Conservation (phyloP, 2,797 vertebrate genomes). For the Syngnathus rostellatus region DNA sequence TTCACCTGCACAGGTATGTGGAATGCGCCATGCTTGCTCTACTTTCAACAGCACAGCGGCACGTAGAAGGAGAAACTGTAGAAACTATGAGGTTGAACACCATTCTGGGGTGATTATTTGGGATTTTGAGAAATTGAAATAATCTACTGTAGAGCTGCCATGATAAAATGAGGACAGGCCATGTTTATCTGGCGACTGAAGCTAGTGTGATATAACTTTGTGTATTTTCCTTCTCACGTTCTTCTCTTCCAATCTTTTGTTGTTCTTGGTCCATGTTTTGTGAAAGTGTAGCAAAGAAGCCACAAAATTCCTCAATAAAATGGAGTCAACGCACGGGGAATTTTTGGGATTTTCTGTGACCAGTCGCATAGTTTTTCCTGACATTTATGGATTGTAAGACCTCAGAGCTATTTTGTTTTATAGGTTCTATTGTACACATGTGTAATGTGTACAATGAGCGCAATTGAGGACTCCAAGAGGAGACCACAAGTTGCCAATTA, state of each 20-base stretch:
- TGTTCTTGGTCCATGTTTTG: neutral
- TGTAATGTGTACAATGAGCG: neutral
- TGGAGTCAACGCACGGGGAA: neutral
- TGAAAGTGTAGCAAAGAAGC: neutral
- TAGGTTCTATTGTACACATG: neutral
- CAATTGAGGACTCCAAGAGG: slow-evolving; percentile 28
- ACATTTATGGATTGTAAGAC: neutral
- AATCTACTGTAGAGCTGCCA: neutral
- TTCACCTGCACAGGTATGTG: slow-evolving; percentile 90
- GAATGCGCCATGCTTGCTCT: neutral
- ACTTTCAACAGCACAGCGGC: neutral
- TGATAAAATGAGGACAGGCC: too few species aligned
- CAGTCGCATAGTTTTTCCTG: neutral
- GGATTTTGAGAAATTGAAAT: neutral
- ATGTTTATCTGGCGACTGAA: too few species aligned
- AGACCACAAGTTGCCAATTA: slow-evolving; percentile 30
- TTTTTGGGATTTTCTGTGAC: neutral
- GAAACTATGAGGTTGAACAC: neutral
- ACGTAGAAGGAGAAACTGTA: neutral
- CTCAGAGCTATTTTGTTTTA: neutral
- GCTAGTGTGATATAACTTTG: neutral
- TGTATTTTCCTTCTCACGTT: neutral
- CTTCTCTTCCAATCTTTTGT: neutral
- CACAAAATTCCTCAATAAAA: neutral
- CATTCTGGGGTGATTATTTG: neutral